Evolutionary conservation across 2,797 vertebrate genomes (phyloP).

Genomic region (Anniella stebbinsi): DNA sequence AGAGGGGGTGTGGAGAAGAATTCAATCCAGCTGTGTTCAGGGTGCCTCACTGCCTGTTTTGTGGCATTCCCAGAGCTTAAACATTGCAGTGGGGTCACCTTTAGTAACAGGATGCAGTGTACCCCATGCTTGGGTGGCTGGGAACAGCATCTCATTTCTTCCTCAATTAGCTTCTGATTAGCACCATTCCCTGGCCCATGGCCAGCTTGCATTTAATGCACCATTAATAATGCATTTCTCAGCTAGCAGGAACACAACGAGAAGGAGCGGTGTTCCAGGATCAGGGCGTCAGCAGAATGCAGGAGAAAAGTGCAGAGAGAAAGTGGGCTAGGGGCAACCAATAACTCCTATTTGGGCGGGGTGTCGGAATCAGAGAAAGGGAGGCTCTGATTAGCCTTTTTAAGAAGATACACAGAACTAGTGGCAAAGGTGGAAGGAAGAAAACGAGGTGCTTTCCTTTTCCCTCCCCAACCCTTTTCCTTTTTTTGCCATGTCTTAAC

Average conservation of each 20-base stretch:
- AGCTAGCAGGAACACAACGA: slow-evolving; percentile 63
- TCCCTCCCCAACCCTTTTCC: neutral
- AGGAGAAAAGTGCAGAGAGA: neutral
- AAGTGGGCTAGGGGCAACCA: neutral
- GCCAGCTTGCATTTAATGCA: slow-evolving; percentile 74
- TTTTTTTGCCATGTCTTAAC: neutral
- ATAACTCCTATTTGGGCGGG: too few relatives aligned
- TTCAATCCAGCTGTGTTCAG: neutral
- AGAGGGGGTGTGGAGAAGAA: neutral
- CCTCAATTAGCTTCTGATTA: slow-evolving; percentile 80
- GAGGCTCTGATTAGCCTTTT: neutral
- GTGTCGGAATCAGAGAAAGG: neutral
- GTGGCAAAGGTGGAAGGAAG: neutral
- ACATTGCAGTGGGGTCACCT: slow-evolving; percentile 68
- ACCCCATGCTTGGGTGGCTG: slow-evolving; percentile 31
- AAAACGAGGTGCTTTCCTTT: neutral
- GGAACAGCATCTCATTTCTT: slow-evolving; percentile 75
- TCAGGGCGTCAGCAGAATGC: neutral
- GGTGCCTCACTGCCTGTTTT: neutral
- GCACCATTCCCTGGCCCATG: slow-evolving; percentile 73
- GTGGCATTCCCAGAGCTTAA: neutral
- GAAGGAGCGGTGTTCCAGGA: slow-evolving; percentile 60
- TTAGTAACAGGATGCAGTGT: slow-evolving; percentile 49
- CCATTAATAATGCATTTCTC: slow-evolving; percentile 80
- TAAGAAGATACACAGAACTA: neutral